Evolutionary conservation across 2,113 vertebrate species (phyloP).

Genomic region (Calidris pugnax): DNA sequence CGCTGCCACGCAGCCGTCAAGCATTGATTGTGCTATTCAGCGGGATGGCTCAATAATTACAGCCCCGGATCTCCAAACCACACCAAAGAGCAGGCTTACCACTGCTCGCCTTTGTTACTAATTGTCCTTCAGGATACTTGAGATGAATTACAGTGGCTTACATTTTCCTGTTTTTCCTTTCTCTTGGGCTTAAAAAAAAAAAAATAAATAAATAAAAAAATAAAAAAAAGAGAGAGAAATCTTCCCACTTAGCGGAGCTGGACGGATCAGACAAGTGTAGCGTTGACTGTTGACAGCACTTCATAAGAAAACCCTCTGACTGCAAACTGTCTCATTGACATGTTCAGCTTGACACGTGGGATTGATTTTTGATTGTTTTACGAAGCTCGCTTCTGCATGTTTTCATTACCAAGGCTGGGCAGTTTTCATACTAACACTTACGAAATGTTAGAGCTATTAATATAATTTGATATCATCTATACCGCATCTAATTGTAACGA

Average conservation of each 20-base stretch:
- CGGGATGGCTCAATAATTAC: slow-evolving; percentile 69
- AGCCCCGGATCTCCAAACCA: slow-evolving; percentile 62
- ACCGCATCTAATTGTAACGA: slow-evolving; percentile 23
- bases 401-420: slow-evolving; percentile 32
- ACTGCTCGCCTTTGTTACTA: slow-evolving; percentile 65
- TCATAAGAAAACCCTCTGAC: slow-evolving; percentile 54
- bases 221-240: background rate
- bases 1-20: slow-evolving; percentile 52
- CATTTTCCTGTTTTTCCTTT: slow-evolving; percentile 55
- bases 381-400: slow-evolving; percentile 16
- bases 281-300: slow-evolving; percentile 61
- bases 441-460: slow-evolving; percentile 30
- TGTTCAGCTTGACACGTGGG: slow-evolving; percentile 23
- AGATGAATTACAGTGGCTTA: slow-evolving; percentile 64
- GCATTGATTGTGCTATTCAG: slow-evolving; percentile 67
- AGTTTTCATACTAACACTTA: slow-evolving; percentile 38
- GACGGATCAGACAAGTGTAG: slow-evolving; percentile 57
- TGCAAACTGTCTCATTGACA: slow-evolving; percentile 53
- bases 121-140: slow-evolving; percentile 73
- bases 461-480: slow-evolving; percentile 22
- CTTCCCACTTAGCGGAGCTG: slow-evolving; percentile 49
- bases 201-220: background rate
- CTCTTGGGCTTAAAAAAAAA: slow-evolving; percentile 12
- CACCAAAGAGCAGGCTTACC: slow-evolving; percentile 64
- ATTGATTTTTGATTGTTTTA: slow-evolving; percentile 61